These are phyloP conservation scores for Bombus superbus DNA, from an alignment of 1,140 invertebrate species.

Conservation along the genomic window DNA sequence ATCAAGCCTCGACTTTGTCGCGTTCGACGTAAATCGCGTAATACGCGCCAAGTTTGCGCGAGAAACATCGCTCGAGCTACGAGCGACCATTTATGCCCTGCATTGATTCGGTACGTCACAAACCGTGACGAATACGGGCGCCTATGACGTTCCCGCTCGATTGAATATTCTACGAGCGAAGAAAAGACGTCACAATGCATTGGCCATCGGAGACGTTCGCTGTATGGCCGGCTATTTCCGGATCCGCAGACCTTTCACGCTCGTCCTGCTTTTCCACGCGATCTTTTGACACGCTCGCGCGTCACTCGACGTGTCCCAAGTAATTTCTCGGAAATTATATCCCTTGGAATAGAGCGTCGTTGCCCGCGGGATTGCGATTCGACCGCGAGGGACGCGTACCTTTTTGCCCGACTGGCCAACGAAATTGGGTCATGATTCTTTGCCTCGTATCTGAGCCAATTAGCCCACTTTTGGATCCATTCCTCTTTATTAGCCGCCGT, in stretches of 20 bases:
- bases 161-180: conserved; percentile 54
- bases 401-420: background rate
- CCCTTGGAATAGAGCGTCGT: background rate
- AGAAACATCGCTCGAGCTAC: background rate
- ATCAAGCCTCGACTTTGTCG: background rate
- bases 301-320: background rate
- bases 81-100: background rate
- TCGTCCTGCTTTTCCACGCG: conserved; percentile 13
- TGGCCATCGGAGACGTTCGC: conserved; percentile 29
- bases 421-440: conserved; percentile 12
- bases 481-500: background rate
- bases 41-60: background rate
- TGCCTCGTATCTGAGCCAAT: conserved; percentile 14
- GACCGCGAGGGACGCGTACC: background rate
- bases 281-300: conserved; percentile 7
- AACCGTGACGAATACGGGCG: conserved; percentile 39
- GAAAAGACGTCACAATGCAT: conserved; percentile 50
- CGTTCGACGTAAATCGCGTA: background rate
- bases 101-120: conserved; percentile 47
- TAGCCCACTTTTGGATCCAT: conserved; percentile 8
- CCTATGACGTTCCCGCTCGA: conserved; percentile 47
- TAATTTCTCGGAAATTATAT: conserved; percentile 17
- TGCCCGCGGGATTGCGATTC: background rate
- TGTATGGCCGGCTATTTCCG: conserved; percentile 38
- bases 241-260: conserved; percentile 1